phyloP scores from a whole-genome alignment of 2,113 vertebrate species.

The Mastomys natalensis region DNA sequence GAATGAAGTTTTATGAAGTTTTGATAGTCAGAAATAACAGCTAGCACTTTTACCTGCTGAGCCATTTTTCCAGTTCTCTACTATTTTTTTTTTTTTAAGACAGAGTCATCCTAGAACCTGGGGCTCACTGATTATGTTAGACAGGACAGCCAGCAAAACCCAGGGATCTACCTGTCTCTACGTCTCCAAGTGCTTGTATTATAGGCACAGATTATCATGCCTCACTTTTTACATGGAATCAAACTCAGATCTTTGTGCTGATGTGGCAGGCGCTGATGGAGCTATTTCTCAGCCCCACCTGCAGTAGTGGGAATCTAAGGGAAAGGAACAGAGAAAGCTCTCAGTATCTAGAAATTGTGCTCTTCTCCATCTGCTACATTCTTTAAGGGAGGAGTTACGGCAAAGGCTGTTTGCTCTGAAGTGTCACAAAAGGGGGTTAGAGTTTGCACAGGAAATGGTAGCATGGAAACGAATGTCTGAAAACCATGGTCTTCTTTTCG shows the following conservation, averaged over 20 bases:
- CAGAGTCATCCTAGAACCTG: no score
- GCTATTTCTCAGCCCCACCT: no score
- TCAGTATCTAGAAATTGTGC: accelerated
- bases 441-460: not conserved
- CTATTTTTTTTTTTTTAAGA: not conserved
- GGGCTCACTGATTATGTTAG: not conserved
- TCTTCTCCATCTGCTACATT: not conserved
- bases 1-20: not conserved
- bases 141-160: no score
- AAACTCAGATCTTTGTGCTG: no score
- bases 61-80: not conserved
- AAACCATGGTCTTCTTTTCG: not conserved
- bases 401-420: not conserved
- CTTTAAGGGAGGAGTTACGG: not conserved
- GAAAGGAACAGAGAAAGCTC: not conserved
- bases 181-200: no score
- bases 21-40: not conserved
- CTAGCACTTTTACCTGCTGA: not conserved
- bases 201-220: not conserved
- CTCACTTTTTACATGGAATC: not conserved
- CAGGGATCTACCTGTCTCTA: no score
- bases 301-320: accelerated
- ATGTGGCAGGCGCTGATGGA: not conserved
- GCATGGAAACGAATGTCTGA: not conserved
- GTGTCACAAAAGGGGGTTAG: not conserved